These are phyloP conservation scores for Frieseomelitta varia DNA, from an alignment of 1,140 invertebrate genomes.

Conservation along the genomic window DNA sequence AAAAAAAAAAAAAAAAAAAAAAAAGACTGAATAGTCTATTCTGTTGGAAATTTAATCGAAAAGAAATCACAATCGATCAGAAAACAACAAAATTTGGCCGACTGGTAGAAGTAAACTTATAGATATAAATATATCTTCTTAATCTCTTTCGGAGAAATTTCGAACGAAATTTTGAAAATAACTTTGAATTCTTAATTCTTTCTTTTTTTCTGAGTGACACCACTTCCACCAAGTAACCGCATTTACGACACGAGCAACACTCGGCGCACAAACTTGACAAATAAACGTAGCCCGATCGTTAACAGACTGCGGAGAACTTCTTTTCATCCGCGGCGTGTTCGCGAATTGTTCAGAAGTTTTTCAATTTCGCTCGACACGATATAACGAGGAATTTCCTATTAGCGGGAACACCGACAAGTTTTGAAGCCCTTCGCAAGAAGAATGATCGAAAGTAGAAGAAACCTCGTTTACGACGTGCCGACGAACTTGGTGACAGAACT, in stretches of 20 bases:
- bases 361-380: background rate
- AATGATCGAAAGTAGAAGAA: constrained; percentile 13
- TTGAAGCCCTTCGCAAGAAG: background rate
- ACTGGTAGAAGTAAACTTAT: too few species aligned
- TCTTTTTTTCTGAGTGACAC: background rate
- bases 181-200: too few species aligned
- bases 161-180: background rate
- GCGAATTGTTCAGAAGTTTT: background rate
- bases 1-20: too few species aligned
- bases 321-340: background rate
- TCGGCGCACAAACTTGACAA: background rate
- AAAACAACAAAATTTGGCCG: background rate
- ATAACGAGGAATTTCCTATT: background rate
- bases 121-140: too few species aligned
- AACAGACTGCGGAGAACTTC: background rate
- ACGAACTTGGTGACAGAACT: background rate
- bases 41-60: background rate
- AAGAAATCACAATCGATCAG: background rate
- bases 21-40: background rate
- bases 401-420: constrained; percentile 5
- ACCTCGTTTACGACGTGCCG: background rate
- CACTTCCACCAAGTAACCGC: background rate
- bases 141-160: background rate
- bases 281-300: background rate
- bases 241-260: background rate